These are phyloP conservation scores for Caenorhabditis parvicauda DNA, from an alignment of 2,888 invertebrate species.

Conservation along the genomic window DNA sequence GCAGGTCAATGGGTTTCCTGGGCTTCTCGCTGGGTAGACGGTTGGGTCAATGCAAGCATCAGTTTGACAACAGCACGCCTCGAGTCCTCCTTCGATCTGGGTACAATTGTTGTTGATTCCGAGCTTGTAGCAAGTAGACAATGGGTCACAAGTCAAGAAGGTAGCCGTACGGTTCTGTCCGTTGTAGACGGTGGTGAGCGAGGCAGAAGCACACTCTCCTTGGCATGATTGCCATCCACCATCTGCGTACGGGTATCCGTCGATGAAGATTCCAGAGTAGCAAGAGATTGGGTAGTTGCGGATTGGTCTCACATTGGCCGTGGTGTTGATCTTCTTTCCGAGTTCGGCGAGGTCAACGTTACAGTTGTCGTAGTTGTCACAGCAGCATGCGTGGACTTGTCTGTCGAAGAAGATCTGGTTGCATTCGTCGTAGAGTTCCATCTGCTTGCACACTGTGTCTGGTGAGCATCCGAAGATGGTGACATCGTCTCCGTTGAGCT, in stretches of 20 bases:
- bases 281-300: slow-evolving; percentile 33
- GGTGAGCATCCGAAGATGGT: slow-evolving; percentile 36
- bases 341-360: slow-evolving; percentile 27
- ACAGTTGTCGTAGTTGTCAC: slow-evolving; percentile 37
- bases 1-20: slow-evolving; percentile 31
- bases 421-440: slow-evolving; percentile 37
- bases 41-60: slow-evolving; percentile 34
- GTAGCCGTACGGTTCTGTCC: slow-evolving; percentile 16
- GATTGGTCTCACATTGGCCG: not conserved
- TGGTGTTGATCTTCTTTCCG: slow-evolving; percentile 15
- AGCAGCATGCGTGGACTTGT: slow-evolving; percentile 35
- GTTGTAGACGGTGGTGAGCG: slow-evolving; percentile 18
- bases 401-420: slow-evolving; percentile 15
- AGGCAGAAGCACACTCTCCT: slow-evolving; percentile 35
- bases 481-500: slow-evolving; percentile 12
- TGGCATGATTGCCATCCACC: slow-evolving; percentile 35
- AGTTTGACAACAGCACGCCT: slow-evolving; percentile 27
- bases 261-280: slow-evolving; percentile 28
- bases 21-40: slow-evolving; percentile 21
- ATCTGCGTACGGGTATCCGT: slow-evolving; percentile 8
- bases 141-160: slow-evolving; percentile 30
- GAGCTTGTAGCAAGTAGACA: slow-evolving; percentile 18
- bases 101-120: slow-evolving; percentile 27
- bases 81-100: slow-evolving; percentile 21
- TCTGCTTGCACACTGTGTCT: slow-evolving; percentile 21